Evolutionary conservation across 2,888 invertebrate genomes (phyloP), one percentile per base, ranked within the genome.

Genomic region (Cerceris rybyensis): DNA sequence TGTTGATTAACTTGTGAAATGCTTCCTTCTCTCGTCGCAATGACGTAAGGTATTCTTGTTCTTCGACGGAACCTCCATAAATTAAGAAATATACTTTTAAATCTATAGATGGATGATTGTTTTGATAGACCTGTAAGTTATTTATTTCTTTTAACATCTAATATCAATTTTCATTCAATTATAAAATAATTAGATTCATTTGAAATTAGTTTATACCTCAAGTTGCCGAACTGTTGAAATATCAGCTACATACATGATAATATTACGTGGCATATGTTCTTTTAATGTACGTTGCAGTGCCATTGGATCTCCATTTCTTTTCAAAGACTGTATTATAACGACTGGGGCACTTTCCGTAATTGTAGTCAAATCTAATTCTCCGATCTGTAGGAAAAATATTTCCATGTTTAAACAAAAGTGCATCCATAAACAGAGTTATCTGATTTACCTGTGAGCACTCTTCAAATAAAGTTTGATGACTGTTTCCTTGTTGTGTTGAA

Each of bases 61-160:
- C 99, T 93, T 99, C 99, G 0, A 98, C 97, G 7, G 99, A 99
- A 77, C 96, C 96, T 9, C 96, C 96, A 91, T 98, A 98, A 82
- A 98, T 95, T 63, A 99, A 92, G 88, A 98, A 98, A 92, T 97
- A 99, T 8, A 99, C 96, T 88, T 96, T 95, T 6, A 96, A 91
- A 14, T 93, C 91, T 0, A 94, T 92, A 0, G 88, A 86, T 28
- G 93, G 91, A 86, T 93, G 87, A 41, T 90, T 89, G 76, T 93
- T 93, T 84, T 94, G 97, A 89, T 95, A 97, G 77, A 96, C 94
- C 95, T 95, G 77, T 14, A 59, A 55, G 64, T 59, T 28, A 39
- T 41, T 46, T 59, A 55, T 39, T 54, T 5, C 28, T 63, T 65
- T 14, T 49, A 50, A 75, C 39, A 65, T 46, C 5, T 16, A 16